A percentile compares a stretch with the other conserved stretches of the same genome.
Conservation (phyloP, 2,797 vertebrate species). For the Bovichtus variegatus region DNA sequence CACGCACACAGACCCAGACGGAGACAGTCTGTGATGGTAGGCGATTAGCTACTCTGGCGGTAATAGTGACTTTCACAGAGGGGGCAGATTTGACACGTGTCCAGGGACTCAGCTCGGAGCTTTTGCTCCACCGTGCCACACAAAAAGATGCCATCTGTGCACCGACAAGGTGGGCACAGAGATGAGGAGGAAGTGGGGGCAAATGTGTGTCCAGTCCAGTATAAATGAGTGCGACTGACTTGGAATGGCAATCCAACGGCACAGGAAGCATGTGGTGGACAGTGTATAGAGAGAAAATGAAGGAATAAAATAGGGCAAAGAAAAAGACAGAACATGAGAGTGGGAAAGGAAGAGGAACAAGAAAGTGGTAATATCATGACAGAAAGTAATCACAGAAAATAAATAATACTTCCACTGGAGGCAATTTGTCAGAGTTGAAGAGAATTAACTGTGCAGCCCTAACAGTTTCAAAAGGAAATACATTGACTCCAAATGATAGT, state of each 20-base stretch:
- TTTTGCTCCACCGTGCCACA: conserved; percentile 58
- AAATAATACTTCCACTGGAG: not conserved
- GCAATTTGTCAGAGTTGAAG: not conserved
- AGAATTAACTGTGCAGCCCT: conserved; percentile 3
- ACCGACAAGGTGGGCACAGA: conserved; percentile 63
- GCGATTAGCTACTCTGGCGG: conserved; percentile 66
- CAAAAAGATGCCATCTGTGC: conserved; percentile 82
- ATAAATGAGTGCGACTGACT: conserved; percentile 31
- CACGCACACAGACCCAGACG: conserved; percentile 31
- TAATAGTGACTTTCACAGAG: conserved; percentile 75
- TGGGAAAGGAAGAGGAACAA: conserved; percentile 31
- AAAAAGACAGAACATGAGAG: conserved; percentile 14
- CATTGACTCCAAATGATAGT: not conserved
- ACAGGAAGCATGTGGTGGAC: conserved; percentile 9
- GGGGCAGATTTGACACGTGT: conserved; percentile 75
- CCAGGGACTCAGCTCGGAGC: conserved; percentile 63
- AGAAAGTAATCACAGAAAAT: conserved; percentile 29
- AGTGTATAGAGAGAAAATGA: conserved; percentile 17
- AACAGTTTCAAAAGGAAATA: not conserved
- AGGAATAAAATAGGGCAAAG: conserved; percentile 5
- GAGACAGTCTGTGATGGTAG: conserved; percentile 57
- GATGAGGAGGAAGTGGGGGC: conserved; percentile 57
- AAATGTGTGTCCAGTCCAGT: conserved; percentile 45
- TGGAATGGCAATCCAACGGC: conserved; percentile 42
- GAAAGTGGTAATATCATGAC: conserved; percentile 17